Base-by-base conservation (phyloP, 2,888 invertebrate species). In the Plutella xylostella region DNA sequence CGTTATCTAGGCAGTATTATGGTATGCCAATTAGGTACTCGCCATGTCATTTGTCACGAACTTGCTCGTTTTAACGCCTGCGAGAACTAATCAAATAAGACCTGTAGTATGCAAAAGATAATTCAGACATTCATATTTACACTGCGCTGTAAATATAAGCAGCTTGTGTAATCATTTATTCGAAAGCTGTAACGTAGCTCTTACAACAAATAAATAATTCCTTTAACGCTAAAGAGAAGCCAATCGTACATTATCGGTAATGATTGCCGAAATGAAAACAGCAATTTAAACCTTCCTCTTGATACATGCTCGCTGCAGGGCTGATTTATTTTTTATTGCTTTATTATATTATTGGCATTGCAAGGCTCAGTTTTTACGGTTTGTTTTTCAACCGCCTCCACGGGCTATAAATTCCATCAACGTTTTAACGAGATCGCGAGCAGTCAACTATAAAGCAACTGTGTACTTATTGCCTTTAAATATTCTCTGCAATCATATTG, bases 261-360 rank as follows among this genome's bases (percentile, higher is more conserved):
- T 63, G 66, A 67, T 62, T 63, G 60, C 61, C 57, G 60, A 60
- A 67, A 69, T 63, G 58, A 55, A 63, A 60, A 55, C 45, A 45
- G 65, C 63, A 68, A 70, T 71, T 64, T 65, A 63, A 62, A 56
- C 55, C 63, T 65, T 64, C 59, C 55, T 57, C 52, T 60, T 49
- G 57, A 55, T 63, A 59, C 63, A 63, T 65, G 65, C 71, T 61
- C 63, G 68, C 68, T 58, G 66, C 61, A 57, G 67, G 61, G 64
- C 59, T 54, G 59, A 65, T 68, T 63, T 55, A 65, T 67, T 68
- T 68, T 72, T 71, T 72, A 74, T 72, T 68, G 60, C 66, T 70
- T 72, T 75, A 78, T 78, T 72, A 76, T 75, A 72, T 68, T 73
- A 77, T 76, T 72, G 68, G 65, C 61, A 66, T 65, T 69, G 72